phyloP scores from a whole-genome alignment of 2,113 vertebrate genomes.

The Sialia sialis region DNA sequence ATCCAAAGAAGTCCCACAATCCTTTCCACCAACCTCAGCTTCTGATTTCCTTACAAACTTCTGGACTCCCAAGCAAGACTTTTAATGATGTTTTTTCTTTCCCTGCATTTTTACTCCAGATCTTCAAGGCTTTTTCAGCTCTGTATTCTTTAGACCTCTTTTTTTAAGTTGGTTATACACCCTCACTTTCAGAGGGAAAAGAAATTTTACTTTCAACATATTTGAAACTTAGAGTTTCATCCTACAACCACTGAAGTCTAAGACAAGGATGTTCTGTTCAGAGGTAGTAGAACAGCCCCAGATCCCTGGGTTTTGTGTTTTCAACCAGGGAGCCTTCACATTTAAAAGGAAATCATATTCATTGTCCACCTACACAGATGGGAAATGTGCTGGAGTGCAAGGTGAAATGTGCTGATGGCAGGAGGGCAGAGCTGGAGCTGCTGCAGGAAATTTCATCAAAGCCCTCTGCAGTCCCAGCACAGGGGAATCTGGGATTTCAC shows the following conservation, averaged over 20 bases:
- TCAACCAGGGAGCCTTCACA: background rate
- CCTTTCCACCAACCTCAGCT: background rate
- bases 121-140: background rate
- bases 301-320: background rate
- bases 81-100: background rate
- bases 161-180: background rate
- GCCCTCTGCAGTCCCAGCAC: background rate
- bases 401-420: background rate
- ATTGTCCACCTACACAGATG: conserved; percentile 38
- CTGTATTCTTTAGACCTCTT: background rate
- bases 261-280: background rate
- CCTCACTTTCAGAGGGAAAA: background rate
- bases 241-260: background rate
- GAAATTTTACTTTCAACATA: background rate
- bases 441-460: background rate
- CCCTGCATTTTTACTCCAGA: background rate
- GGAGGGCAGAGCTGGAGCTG: conserved; percentile 18
- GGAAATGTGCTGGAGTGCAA: conserved; percentile 1
- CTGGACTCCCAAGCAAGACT: background rate
- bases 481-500: background rate
- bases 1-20: background rate
- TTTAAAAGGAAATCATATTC: background rate
- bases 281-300: background rate
- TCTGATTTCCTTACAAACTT: background rate
- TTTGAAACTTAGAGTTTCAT: background rate